Conservation (phyloP, 1,140 invertebrate genomes). For the Ruditapes philippinarum region DNA sequence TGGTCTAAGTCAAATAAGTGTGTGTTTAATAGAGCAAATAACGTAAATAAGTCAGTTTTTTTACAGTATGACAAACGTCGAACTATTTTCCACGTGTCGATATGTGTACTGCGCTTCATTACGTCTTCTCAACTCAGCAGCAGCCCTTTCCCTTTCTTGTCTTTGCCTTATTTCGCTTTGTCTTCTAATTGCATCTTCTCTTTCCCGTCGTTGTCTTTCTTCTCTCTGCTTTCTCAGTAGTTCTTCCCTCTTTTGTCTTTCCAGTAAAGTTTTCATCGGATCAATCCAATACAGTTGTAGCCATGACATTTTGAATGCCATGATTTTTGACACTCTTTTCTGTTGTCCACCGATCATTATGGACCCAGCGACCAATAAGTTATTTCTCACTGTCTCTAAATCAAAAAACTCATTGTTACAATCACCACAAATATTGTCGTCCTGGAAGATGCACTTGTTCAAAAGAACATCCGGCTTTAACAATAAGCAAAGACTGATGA, state of each 20-base stretch:
- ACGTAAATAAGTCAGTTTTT: too few species aligned
- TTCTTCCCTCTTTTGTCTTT: not conserved
- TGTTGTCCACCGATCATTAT: slow-evolving; percentile 67
- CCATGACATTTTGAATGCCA: slow-evolving; percentile 72
- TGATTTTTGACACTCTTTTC: slow-evolving; percentile 67
- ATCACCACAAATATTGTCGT: slow-evolving; percentile 68
- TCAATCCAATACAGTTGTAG: slow-evolving; percentile 60
- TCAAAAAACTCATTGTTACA: slow-evolving; percentile 69
- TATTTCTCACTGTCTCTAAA: slow-evolving; percentile 54
- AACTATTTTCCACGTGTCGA: too few species aligned
- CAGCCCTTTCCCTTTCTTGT: too few species aligned
- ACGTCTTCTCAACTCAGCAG: too few species aligned
- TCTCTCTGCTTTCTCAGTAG: not conserved
- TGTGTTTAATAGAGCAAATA: too few species aligned
- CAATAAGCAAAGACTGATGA: slow-evolving; percentile 57
- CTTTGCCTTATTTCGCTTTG: not conserved
- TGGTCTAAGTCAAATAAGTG: too few species aligned
- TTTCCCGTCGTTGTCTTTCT: not conserved
- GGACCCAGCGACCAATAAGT: slow-evolving; percentile 51
- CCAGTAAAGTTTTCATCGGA: slow-evolving; percentile 57
- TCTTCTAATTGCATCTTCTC: not conserved
- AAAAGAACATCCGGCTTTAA: slow-evolving; percentile 60
- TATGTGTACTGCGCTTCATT: too few species aligned
- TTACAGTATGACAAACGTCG: too few species aligned
- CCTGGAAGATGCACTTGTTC: slow-evolving; percentile 71